These are phyloP conservation scores for Hirtodrosophila duncani DNA, from an alignment of 2,888 invertebrate genomes.

Conservation along the genomic window DNA sequence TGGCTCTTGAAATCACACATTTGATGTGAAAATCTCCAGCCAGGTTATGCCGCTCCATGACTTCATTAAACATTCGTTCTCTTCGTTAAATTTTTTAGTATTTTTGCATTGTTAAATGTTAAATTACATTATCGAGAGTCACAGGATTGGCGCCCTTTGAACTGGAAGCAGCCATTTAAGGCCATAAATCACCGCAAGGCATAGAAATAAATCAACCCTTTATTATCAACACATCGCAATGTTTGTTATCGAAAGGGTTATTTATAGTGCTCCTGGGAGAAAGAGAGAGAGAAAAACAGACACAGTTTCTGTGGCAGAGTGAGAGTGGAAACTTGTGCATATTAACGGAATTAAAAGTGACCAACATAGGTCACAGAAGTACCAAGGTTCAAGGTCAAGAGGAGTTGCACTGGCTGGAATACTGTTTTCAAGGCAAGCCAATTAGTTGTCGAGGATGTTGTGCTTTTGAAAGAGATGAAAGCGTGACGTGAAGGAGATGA, in stretches of 20 bases:
- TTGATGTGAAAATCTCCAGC: too few relatives aligned
- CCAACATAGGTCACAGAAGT: conserved; percentile 36
- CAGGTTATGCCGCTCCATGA: too few relatives aligned
- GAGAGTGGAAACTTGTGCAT: conserved; percentile 26
- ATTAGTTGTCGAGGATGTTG: conserved; percentile 2
- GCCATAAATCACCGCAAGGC: conserved; percentile 68
- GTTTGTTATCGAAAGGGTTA: conserved; percentile 72
- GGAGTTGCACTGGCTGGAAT: too few relatives aligned
- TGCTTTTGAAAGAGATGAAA: too few relatives aligned
- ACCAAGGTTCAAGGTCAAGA: conserved; percentile 43
- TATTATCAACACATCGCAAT: conserved; percentile 73
- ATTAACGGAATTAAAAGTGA: conserved; percentile 49
- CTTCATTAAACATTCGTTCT: neutral
- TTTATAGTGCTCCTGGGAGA: conserved; percentile 66
- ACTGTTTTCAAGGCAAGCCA: conserved; percentile 2
- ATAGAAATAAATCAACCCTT: conserved; percentile 72
- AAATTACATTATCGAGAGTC: conserved; percentile 35
- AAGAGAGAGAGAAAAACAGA: conserved; percentile 8
- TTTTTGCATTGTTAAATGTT: conserved; percentile 31
- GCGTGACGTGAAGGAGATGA: too few relatives aligned
- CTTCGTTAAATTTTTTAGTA: neutral
- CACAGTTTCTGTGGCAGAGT: conserved; percentile 1
- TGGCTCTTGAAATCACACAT: too few relatives aligned
- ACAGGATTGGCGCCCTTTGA: conserved; percentile 5
- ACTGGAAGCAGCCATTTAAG: conserved; percentile 54